Percentiles rank a stretch among this genome's conserved stretches.
Evolutionary conservation across 2,797 vertebrate genomes (phyloP).

Genomic region (Platyrinchus mystaceus): DNA sequence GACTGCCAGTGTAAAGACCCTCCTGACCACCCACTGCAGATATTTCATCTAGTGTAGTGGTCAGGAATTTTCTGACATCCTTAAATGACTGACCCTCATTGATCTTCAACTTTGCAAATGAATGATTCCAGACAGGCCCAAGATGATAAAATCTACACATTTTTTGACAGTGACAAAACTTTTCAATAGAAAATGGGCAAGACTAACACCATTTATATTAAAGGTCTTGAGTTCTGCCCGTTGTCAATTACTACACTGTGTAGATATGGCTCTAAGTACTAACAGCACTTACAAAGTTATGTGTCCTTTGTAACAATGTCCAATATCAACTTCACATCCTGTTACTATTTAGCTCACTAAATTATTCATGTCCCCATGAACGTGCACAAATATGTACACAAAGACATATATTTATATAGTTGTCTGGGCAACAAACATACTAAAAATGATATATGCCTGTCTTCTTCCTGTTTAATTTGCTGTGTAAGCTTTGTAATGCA

Average conservation of each 20-base stretch:
- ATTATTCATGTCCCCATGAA: not conserved
- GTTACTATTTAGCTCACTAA: not conserved
- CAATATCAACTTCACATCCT: not conserved
- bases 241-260: not conserved
- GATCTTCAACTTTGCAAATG: not conserved
- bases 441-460: not conserved
- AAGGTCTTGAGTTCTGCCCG: not conserved
- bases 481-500: not conserved
- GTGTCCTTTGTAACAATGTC: not conserved
- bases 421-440: not conserved
- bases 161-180: rapidly evolving
- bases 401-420: not conserved
- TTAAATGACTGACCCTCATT: not conserved
- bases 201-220: not conserved
- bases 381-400: not conserved
- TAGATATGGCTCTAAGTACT: not conserved
- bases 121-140: not conserved
- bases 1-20: not conserved
- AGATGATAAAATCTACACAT: not conserved
- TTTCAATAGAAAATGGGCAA: not conserved
- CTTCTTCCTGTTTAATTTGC: not conserved
- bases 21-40: not conserved
- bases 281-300: not conserved
- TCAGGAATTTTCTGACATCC: not conserved
- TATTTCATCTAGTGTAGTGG: not conserved